Evolutionary conservation across 2,113 vertebrate species (phyloP).

Genomic region (Shinisaurus crocodilurus): DNA sequence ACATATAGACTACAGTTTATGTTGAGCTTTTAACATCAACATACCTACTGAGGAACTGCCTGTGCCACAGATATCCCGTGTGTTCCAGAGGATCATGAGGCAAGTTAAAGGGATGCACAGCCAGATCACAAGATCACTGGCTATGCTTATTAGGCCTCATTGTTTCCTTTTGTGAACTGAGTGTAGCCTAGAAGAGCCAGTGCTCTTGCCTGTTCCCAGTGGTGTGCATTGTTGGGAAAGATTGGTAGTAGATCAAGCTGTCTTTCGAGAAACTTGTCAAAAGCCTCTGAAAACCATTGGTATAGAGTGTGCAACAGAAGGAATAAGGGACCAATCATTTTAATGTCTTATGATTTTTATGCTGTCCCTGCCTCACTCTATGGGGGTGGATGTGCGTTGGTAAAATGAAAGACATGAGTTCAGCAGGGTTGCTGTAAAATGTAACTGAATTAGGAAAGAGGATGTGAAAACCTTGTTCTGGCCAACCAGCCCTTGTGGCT

Average conservation of each 20-base stretch:
- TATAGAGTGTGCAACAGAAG: not conserved
- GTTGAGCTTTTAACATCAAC: not conserved
- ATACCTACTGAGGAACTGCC: not conserved
- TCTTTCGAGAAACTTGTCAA: not conserved
- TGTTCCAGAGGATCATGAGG: not conserved
- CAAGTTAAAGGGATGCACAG: not conserved
- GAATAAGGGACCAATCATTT: not conserved
- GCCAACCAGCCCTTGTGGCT: not conserved
- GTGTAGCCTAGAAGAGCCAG: not conserved
- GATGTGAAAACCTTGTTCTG: not conserved
- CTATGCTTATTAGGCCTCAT: not conserved
- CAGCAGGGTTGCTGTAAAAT: not conserved
- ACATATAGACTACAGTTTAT: no score
- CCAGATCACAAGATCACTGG: not conserved
- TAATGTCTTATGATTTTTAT: not conserved
- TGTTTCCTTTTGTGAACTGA: not conserved
- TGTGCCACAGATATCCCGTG: not conserved
- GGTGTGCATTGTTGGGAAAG: not conserved
- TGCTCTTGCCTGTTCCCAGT: not conserved
- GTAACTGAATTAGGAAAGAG: not conserved
- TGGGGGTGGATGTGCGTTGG: not conserved
- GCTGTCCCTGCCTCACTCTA: not conserved
- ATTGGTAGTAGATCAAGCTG: not conserved
- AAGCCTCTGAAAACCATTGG: not conserved
- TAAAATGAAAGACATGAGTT: not conserved